These are phyloP conservation scores for Yasuhikotakia modesta DNA, from an alignment of 2,797 vertebrate genomes.

Conservation along the genomic window DNA sequence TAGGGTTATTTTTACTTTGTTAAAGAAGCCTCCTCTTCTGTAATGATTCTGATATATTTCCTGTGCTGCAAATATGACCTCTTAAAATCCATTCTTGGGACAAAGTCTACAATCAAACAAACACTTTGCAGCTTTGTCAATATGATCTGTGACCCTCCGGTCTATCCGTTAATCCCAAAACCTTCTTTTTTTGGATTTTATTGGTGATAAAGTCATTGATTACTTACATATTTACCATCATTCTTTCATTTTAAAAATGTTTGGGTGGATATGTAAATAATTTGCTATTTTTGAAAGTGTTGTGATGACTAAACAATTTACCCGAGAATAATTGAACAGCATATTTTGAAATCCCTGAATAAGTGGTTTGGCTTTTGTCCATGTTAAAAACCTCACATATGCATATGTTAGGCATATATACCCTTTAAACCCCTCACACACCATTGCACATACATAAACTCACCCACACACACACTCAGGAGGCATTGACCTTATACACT, in stretches of 20 bases:
- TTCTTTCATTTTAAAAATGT: too few species aligned
- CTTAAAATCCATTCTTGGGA: constrained; percentile 19
- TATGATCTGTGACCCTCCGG: constrained; percentile 63
- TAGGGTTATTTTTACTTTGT: neutral
- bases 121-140: constrained; percentile 68
- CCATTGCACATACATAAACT: neutral
- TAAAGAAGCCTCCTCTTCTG: neutral
- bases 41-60: neutral
- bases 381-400: neutral
- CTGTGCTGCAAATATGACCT: neutral
- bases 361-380: constrained; percentile 2
- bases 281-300: neutral
- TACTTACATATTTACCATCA: neutral
- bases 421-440: constrained; percentile 15
- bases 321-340: neutral
- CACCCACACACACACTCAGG: constrained; percentile 48
- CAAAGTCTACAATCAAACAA: constrained; percentile 75
- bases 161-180: neutral
- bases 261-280: too few species aligned
- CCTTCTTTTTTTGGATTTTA: neutral
- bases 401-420: neutral
- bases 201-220: neutral
- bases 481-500: constrained; percentile 52
- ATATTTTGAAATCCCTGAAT: constrained; percentile 14
- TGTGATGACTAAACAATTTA: neutral